Evolutionary conservation across 2,797 vertebrate species (phyloP).

Genomic region (Lepilemur septentrionalis): DNA sequence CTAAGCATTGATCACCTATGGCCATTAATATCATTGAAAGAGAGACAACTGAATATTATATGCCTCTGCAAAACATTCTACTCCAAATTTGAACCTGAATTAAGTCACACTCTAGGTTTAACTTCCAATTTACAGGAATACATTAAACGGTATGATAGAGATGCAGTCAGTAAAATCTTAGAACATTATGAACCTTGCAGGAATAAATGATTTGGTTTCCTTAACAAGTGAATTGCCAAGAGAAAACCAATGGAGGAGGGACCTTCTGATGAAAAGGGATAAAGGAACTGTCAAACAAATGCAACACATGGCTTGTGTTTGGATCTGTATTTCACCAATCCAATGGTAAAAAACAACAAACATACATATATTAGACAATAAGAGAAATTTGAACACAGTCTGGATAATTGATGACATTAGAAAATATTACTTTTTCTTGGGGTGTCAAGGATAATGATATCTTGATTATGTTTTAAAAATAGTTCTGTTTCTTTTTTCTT

Average conservation of each 20-base stretch:
- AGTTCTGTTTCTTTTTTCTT: slow-evolving; percentile 8
- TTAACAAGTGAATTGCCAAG: background rate
- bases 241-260: background rate
- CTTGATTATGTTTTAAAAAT: background rate
- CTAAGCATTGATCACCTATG: background rate
- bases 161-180: background rate
- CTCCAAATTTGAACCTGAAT: background rate
- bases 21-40: background rate
- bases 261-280: background rate
- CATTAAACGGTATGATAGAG: background rate
- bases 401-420: background rate
- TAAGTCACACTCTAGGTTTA: background rate
- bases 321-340: background rate
- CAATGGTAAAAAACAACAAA: background rate
- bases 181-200: background rate
- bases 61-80: background rate
- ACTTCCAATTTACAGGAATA: background rate
- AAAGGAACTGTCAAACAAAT: background rate
- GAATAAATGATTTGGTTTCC: background rate
- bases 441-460: background rate
- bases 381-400: background rate
- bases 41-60: background rate
- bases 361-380: background rate
- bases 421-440: background rate
- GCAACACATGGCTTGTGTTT: background rate